phyloP scores from a whole-genome alignment of 2,113 vertebrate genomes.

The Syngnathoides biaculeatus region DNA sequence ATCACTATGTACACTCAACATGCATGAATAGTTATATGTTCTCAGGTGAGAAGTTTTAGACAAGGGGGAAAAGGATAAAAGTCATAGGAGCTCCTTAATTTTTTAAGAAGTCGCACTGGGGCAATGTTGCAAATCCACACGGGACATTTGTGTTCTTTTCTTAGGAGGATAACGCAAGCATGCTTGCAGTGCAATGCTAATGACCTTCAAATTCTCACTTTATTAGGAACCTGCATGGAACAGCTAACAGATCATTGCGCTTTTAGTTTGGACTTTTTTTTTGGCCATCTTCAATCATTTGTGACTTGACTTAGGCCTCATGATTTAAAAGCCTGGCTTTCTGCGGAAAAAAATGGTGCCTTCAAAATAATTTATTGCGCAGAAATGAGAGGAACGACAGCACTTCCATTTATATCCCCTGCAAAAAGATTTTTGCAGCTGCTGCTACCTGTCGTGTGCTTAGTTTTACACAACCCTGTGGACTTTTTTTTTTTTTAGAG shows the following conservation, averaged over 20 bases:
- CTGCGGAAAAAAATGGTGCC: not conserved
- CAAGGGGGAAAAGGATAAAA: slow-evolving; percentile 12
- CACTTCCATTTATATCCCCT: not conserved
- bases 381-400: not conserved
- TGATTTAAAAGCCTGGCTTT: not conserved
- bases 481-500: not conserved
- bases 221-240: not conserved
- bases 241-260: slow-evolving; percentile 3
- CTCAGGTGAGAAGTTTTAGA: slow-evolving; percentile 16
- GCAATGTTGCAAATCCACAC: slow-evolving; percentile 8
- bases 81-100: slow-evolving; percentile 10
- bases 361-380: slow-evolving; percentile 1
- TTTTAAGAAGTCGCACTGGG: slow-evolving; percentile 26
- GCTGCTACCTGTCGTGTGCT: not conserved
- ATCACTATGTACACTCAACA: slow-evolving; percentile 1
- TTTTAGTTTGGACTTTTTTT: not conserved
- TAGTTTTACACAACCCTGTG: not conserved
- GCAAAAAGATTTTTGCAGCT: not conserved
- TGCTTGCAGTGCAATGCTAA: not conserved
- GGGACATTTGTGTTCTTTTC: not conserved
- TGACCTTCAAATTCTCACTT: not conserved
- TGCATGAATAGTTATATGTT: slow-evolving; percentile 15
- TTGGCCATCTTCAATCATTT: not conserved
- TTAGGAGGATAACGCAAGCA: not conserved
- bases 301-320: not conserved